These are phyloP conservation scores for Mormyrops boulengeri DNA, from an alignment of 2,797 vertebrate species.

Conservation along the genomic window DNA sequence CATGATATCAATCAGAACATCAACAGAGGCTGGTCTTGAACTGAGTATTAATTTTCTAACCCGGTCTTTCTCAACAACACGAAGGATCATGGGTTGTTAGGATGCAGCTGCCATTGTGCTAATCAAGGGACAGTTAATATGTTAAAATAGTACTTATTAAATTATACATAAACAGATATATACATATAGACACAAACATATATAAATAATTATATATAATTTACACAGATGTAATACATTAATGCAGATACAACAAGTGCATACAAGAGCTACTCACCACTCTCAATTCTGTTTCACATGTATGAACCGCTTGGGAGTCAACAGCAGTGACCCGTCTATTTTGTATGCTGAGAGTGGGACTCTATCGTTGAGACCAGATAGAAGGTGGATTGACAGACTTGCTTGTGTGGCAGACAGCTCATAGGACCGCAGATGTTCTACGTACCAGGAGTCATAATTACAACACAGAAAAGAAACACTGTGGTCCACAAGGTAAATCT, in stretches of 20 bases:
- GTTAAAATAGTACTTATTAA: too few relatives aligned
- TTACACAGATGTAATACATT: too few relatives aligned
- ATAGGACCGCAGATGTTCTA: slow-evolving; percentile 34
- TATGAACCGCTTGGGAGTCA: too few relatives aligned
- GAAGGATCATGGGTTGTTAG: too few relatives aligned
- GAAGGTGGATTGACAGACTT: slow-evolving; percentile 22
- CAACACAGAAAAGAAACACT: slow-evolving; percentile 31
- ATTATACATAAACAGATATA: too few relatives aligned
- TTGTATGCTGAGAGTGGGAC: neutral
- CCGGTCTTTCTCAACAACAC: neutral
- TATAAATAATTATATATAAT: too few relatives aligned
- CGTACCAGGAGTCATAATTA: slow-evolving; percentile 39
- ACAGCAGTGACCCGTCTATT: neutral
- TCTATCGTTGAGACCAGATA: neutral
- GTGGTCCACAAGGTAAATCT: slow-evolving; percentile 6
- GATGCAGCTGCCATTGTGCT: neutral
- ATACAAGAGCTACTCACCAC: too few relatives aligned
- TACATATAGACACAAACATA: too few relatives aligned
- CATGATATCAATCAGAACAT: slow-evolving; percentile 20
- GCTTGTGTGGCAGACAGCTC: slow-evolving; percentile 26
- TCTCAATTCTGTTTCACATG: too few relatives aligned
- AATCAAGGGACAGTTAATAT: neutral
- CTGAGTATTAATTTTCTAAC: neutral
- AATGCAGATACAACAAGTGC: too few relatives aligned
- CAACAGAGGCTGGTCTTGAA: slow-evolving; percentile 26